Conservation (phyloP, 2,888 invertebrate genomes). For the Meghimatium bilineatum region DNA sequence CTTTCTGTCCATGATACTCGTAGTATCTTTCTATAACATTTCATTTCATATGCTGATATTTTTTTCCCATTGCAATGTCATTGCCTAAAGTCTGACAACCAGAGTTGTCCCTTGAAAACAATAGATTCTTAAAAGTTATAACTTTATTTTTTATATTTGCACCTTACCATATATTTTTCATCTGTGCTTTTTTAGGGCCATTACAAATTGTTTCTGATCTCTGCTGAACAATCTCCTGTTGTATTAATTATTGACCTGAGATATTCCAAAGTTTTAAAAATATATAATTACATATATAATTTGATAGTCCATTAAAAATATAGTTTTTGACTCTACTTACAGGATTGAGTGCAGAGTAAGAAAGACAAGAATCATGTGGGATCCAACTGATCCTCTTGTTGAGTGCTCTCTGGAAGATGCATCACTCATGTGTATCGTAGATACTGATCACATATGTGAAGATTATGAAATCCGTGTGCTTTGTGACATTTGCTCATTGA, state of each 20-base stretch:
- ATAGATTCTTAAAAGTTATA: too few species aligned
- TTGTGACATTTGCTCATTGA: conserved; percentile 68
- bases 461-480: conserved; percentile 75
- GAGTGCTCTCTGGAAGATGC: conserved; percentile 80
- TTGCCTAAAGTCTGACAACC: too few species aligned
- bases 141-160: too few species aligned
- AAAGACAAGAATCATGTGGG: conserved; percentile 21
- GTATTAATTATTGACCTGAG: too few species aligned
- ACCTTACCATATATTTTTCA: too few species aligned
- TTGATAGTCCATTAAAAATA: background rate
- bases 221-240: background rate
- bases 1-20: too few species aligned
- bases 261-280: background rate
- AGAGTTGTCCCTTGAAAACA: too few species aligned
- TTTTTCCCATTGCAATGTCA: too few species aligned
- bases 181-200: too few species aligned
- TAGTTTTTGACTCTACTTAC: background rate
- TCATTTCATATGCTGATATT: too few species aligned
- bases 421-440: conserved; percentile 81
- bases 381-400: conserved; percentile 49
- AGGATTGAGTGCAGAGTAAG: conserved; percentile 44
- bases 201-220: too few species aligned
- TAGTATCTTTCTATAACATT: too few species aligned
- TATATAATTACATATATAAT: background rate
- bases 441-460: conserved; percentile 62